Base-by-base conservation (phyloP, 2,797 vertebrate genomes). In the Carapus acus region DNA sequence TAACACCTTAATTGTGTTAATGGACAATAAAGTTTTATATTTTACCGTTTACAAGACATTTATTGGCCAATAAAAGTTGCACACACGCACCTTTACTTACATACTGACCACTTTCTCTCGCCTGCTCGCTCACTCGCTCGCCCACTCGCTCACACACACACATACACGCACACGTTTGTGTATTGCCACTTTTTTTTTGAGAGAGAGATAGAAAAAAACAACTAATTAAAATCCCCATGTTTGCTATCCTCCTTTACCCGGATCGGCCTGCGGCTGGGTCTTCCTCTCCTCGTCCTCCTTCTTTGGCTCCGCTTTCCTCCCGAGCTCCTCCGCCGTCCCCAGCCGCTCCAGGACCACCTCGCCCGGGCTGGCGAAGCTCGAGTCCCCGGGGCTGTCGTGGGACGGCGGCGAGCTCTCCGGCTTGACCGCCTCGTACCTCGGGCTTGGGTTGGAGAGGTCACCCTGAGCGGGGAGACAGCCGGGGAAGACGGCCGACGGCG, bases 11-110 rank as follows among this genome's bases (percentile, higher is more conserved):
- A 81, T 85, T 79, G 79, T 81, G 76, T 77, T 74, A 83, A 81
- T 81, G 77, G 82, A 79, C 81, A 66, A 77, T 83, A 80, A 83
- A 80, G 56, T 85, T 79, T 82, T 77, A 82, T 69, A 81, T 78
- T 81, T 81, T 44, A 69, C 86, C 81, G 85, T 88, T 90, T 90
- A 83, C 77, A 78, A 91, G 91, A 91, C 90, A 90, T 94, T 95
- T 94, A 94, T 93, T 90, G 92, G 90, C 86, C 91, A 88, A 91
- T 95, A 93, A 95, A 94, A 93, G 91, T 92, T 90, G 85, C 90
- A 86, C 89, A 88, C 73, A 67, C 74, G 62, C 57, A 49, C 71
- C n/a, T 41, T 89, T 87, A 84, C 56, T 54, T 63, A 56, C 71
- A 60, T 67, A 48, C 11, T n/a, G 62, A 59, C 71, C 70, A 63